These are phyloP conservation scores for Drosophila nigromelanica DNA, from an alignment of 1,140 invertebrate genomes.

Conservation along the genomic window DNA sequence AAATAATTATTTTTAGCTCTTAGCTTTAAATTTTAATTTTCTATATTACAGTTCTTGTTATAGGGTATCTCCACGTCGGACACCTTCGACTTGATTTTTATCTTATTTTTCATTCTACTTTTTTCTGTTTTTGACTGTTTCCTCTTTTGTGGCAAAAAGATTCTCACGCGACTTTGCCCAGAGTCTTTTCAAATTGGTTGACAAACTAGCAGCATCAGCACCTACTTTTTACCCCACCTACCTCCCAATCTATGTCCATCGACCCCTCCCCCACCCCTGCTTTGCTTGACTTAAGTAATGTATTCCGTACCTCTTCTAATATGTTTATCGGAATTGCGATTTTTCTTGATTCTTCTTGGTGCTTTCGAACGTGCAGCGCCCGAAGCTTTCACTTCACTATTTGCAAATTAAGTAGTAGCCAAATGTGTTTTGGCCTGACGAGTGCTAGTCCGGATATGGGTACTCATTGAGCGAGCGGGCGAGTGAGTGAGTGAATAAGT, in stretches of 20 bases:
- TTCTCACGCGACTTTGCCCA: conserved; percentile 64
- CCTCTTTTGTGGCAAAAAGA: conserved; percentile 52
- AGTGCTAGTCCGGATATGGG: conserved; percentile 7
- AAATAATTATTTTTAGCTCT: too few species aligned
- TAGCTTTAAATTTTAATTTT: too few species aligned
- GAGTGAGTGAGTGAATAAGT: conserved; percentile 2
- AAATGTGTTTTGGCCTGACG: conserved; percentile 56
- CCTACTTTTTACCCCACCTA: conserved; percentile 29
- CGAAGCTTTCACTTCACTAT: conserved; percentile 32
- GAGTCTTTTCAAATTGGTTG: conserved; percentile 69
- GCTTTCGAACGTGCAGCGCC: conserved; percentile 60
- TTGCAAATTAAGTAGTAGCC: conserved; percentile 72
- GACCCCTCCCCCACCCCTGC: too few species aligned
- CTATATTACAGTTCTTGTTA: too few species aligned
- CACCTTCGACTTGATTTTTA: not conserved
- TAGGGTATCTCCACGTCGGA: not conserved
- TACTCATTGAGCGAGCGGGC: conserved; percentile 6
- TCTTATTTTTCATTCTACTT: conserved; percentile 14
- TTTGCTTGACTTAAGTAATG: conserved; percentile 22
- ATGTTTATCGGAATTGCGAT: conserved; percentile 34
- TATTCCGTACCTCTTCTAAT: conserved; percentile 36
- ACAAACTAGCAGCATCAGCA: conserved; percentile 68
- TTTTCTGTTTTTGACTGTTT: conserved; percentile 13
- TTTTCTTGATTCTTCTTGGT: not conserved
- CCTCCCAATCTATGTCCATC: too few species aligned